Evolutionary conservation across 2,888 invertebrate species (phyloP), one percentile per base, ranked within the genome.

Genomic region (Phragmatobia fuliginosa): DNA sequence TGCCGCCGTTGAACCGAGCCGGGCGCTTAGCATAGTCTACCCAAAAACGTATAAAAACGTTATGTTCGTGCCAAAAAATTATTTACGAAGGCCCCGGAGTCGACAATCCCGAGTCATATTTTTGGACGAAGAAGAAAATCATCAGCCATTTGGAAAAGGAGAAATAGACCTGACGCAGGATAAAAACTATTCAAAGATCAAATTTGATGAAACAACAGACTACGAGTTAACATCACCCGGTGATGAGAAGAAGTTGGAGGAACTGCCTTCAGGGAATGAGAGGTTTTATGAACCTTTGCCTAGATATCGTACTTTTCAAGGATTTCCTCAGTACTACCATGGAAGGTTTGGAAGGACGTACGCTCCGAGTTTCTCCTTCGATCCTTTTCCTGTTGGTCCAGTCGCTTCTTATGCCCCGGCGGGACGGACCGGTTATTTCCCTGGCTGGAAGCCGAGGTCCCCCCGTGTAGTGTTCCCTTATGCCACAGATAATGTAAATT

Each of bases 391-490:
- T 0, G 70, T 75, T 4, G 67, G 73, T 4, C 83, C 80, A 7
- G 78, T 73, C 14, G 72, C 85, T 4, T 80, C 85, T 0, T 91
- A 83, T 63, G 85, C 90, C 0, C 94, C 94, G 0, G 85, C 88
- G 0, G 83, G 91, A 0, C 82, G 95, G 18, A 92, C 88, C 7
- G 88, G 94, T 2, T 92, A 90, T 63, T 92, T 92, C 56, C 77
- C 89, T 7, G 94, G 94, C 0, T 95, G 95, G 95, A 95, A 94
- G 71, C 93, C 95, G 0, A 84, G 95, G 1, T 94, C 91, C 78
- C 95, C 95, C 0, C 83, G 95, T 1, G 95, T 95, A 1, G 95
- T 95, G 63, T 95, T 95, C 62, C 95, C 95, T 0, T 95, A 95
- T 75, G 90, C 91, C 2, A 83, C 94, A 2, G 92, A 93, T 11